Percentiles rank a stretch among this genome's conserved stretches.
phyloP scores from a whole-genome alignment of 2,113 vertebrate genomes.

The Copsychus sechellarum region DNA sequence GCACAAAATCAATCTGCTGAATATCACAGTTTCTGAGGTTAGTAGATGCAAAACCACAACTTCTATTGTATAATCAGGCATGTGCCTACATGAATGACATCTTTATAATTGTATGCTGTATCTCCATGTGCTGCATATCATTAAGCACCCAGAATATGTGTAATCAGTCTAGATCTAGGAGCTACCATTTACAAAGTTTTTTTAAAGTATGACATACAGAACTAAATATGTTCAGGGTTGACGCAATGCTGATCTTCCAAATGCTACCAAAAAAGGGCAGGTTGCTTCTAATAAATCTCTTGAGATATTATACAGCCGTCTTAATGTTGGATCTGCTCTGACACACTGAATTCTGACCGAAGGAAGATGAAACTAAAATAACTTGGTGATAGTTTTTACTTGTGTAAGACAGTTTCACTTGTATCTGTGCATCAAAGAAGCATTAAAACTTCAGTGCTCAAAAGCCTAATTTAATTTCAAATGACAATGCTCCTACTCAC shows the following conservation, averaged over 20 bases:
- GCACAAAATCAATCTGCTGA: neutral
- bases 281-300: slow-evolving; percentile 19
- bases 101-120: slow-evolving; percentile 6
- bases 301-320: neutral
- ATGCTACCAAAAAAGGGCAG: slow-evolving; percentile 41
- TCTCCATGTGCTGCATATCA: neutral
- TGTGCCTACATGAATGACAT: slow-evolving; percentile 15
- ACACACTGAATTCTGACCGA: neutral
- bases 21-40: slow-evolving; percentile 14
- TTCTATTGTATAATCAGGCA: slow-evolving; percentile 31
- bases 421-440: neutral
- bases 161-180: slow-evolving; percentile 21
- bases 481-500: slow-evolving; percentile 33
- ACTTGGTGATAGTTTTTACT: neutral
- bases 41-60: neutral
- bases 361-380: slow-evolving; percentile 36
- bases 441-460: slow-evolving; percentile 20
- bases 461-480: slow-evolving; percentile 50
- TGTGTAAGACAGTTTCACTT: neutral
- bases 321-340: neutral
- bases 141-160: slow-evolving; percentile 14
- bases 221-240: slow-evolving; percentile 15
- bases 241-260: neutral
- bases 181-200: neutral
- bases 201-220: slow-evolving; percentile 4